These are phyloP conservation scores for Alloscopus bannaensis DNA, from an alignment of 2,888 invertebrate species.

Conservation along the genomic window DNA sequence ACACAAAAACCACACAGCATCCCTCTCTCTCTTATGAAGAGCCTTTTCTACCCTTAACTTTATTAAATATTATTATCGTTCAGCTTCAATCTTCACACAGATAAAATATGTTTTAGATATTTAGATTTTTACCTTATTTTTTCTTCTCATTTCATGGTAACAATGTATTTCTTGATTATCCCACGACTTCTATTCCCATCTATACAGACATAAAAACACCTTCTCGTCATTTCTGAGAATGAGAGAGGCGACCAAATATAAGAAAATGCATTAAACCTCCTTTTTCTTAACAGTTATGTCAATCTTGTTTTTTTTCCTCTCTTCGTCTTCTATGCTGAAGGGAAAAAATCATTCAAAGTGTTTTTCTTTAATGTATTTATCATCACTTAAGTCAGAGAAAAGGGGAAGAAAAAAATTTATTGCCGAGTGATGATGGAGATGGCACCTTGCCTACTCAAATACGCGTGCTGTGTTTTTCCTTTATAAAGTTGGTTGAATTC, in stretches of 20 bases:
- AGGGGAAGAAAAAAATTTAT: conserved; percentile 20
- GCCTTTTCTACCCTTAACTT: conserved; percentile 11
- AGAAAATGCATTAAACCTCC: conserved; percentile 21
- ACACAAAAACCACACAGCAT: too few relatives aligned
- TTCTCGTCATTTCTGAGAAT: background rate
- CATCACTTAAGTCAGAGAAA: conserved; percentile 36
- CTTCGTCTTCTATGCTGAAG: conserved; percentile 4
- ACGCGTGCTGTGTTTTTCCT: background rate
- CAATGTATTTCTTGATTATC: conserved; percentile 22
- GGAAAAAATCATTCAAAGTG: conserved; percentile 51
- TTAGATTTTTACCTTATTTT: conserved; percentile 17
- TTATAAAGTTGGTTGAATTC: background rate
- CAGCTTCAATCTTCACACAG: background rate
- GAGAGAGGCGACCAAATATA: background rate
- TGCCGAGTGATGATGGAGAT: background rate
- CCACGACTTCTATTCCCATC: conserved; percentile 16
- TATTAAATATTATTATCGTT: conserved; percentile 9
- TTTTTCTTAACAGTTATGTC: conserved; percentile 49
- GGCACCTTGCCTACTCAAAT: background rate
- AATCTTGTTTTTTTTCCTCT: conserved; percentile 29
- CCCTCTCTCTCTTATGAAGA: conserved; percentile 3
- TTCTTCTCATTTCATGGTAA: conserved; percentile 5
- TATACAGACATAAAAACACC: background rate
- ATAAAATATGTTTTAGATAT: conserved; percentile 34
- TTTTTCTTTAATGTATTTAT: conserved; percentile 60